Evolutionary conservation across 1,140 invertebrate species (phyloP).

Genomic region (Drosophila pachea): DNA sequence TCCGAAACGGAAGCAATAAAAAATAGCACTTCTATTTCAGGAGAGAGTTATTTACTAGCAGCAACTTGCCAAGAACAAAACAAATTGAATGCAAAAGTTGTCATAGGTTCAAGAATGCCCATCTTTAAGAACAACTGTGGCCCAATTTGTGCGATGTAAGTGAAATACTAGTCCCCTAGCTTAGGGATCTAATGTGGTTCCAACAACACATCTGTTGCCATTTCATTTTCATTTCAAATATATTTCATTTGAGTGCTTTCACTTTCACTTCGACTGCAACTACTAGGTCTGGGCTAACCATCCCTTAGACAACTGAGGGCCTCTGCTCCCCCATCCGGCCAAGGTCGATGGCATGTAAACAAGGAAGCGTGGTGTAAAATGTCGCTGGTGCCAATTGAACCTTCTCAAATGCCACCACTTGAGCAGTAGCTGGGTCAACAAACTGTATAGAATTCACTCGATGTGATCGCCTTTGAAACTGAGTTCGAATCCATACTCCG

Average conservation of each 20-base stretch:
- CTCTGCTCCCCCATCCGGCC: slow-evolving; percentile 8
- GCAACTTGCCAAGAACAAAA: slow-evolving; percentile 44
- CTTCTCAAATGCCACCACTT: slow-evolving; percentile 41
- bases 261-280: slow-evolving; percentile 49
- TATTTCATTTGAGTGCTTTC: slow-evolving; percentile 67
- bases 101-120: slow-evolving; percentile 3
- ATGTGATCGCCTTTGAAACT: slow-evolving; percentile 4
- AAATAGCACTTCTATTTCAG: slow-evolving; percentile 10
- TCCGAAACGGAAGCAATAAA: slow-evolving; percentile 62
- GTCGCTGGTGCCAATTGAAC: slow-evolving; percentile 71
- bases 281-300: neutral
- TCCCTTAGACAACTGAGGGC: neutral
- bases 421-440: slow-evolving; percentile 58
- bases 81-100: slow-evolving; percentile 50
- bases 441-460: slow-evolving; percentile 43
- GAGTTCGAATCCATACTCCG: slow-evolving; percentile 26
- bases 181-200: slow-evolving; percentile 23
- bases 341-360: slow-evolving; percentile 57
- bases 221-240: slow-evolving; percentile 67
- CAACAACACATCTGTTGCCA: slow-evolving; percentile 60
- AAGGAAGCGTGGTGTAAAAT: slow-evolving; percentile 67
- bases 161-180: slow-evolving; percentile 20
- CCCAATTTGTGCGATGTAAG: slow-evolving; percentile 11
- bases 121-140: slow-evolving; percentile 36
- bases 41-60: neutral